Conservation (phyloP, 2,797 vertebrate genomes). For the Leptatherina wallacei region DNA sequence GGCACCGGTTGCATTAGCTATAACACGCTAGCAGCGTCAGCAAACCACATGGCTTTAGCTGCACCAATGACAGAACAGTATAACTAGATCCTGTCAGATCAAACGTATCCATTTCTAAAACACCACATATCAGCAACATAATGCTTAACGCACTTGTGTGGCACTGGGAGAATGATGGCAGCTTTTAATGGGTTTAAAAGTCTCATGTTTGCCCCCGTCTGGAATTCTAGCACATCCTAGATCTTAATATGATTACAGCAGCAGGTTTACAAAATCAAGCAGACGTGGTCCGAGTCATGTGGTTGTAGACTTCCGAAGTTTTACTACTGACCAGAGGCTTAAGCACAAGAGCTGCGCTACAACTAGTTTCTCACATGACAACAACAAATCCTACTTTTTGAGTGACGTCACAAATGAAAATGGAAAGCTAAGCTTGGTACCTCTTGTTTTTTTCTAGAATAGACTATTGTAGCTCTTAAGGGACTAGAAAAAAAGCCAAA, state of each 20-base stretch:
- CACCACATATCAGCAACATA: background rate
- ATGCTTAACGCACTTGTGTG: conserved; percentile 1
- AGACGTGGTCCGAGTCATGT: conserved; percentile 51
- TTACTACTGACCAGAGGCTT: conserved; percentile 22
- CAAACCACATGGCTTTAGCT: background rate
- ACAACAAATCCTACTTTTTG: background rate
- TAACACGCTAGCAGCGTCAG: background rate
- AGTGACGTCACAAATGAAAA: background rate
- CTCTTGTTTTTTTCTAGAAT: background rate
- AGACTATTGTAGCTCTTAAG: background rate
- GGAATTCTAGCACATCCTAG: conserved; percentile 40
- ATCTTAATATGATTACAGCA: conserved; percentile 62
- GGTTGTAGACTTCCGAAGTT: conserved; percentile 57
- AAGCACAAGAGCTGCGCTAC: background rate
- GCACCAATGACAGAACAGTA: background rate
- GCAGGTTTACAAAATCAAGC: conserved; percentile 22
- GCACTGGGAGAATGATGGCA: conserved; percentile 7
- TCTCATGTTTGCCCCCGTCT: conserved; percentile 17
- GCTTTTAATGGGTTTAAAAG: conserved; percentile 7
- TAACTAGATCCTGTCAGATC: background rate
- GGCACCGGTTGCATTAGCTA: background rate
- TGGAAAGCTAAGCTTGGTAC: background rate
- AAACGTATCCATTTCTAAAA: background rate
- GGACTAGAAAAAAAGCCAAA: background rate
- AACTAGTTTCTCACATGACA: conserved; percentile 16